Conservation (phyloP, 2,888 invertebrate genomes). For the Drosophila infuscata region DNA sequence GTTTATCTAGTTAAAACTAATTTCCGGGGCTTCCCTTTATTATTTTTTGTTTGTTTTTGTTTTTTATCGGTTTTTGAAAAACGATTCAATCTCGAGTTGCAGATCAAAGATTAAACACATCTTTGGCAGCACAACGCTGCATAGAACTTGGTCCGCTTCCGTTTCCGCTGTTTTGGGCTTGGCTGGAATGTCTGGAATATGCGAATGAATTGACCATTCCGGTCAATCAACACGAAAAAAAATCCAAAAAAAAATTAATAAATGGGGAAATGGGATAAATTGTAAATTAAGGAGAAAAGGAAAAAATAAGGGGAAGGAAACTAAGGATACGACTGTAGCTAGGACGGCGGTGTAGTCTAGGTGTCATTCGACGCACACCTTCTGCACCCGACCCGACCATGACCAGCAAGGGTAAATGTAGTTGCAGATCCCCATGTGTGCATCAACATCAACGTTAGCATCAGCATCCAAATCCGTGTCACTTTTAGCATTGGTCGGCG, state of each 20-base stretch:
- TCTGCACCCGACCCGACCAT: no score
- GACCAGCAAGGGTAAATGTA: no score
- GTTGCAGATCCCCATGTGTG: no score
- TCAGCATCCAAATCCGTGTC: not conserved
- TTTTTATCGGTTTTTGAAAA: not conserved
- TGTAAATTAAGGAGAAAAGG: no score
- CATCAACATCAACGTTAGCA: not conserved
- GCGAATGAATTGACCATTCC: no score
- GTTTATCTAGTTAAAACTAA: not conserved
- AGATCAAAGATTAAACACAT: slow-evolving; percentile 43
- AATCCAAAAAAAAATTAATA: no score
- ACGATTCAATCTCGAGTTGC: not conserved
- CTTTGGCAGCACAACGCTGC: slow-evolving; percentile 39
- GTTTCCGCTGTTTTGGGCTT: not conserved
- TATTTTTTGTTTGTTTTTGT: not conserved
- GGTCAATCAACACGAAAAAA: no score
- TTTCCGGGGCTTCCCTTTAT: not conserved
- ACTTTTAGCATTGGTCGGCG: not conserved
- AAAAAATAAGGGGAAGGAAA: no score
- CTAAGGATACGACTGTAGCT: no score
- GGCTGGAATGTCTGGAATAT: slow-evolving; percentile 1
- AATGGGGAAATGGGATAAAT: no score
- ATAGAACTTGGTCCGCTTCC: not conserved
- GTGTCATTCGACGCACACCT: no score
- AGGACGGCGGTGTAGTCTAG: no score